phyloP scores from a whole-genome alignment of 2,797 vertebrate species.

The Graptemys geographica region DNA sequence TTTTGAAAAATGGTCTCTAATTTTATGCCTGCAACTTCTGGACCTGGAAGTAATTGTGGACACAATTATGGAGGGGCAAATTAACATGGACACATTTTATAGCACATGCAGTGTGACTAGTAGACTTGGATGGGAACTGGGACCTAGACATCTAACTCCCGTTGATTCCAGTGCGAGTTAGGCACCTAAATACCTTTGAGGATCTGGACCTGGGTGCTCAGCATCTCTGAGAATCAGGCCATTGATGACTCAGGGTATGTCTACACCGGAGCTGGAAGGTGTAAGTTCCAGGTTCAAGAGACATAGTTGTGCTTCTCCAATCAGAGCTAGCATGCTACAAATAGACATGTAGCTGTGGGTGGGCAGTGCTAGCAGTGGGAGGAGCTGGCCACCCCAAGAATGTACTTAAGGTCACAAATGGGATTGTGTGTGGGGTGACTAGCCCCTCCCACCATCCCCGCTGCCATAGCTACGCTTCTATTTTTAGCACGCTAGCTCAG shows the following conservation, averaged over 20 bases:
- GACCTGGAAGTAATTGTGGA: not conserved
- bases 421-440: not conserved
- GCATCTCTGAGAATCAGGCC: not conserved
- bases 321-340: not conserved
- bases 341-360: not conserved
- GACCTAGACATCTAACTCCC: not conserved
- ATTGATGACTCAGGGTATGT: rapidly evolving
- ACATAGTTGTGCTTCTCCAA: too few relatives aligned
- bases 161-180: not conserved
- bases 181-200: not conserved
- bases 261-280: not conserved
- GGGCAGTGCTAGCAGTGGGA: not conserved
- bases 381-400: not conserved
- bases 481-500: not conserved
- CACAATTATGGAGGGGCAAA: not conserved
- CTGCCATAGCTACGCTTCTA: not conserved
- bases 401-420: not conserved
- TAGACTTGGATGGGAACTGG: rapidly evolving
- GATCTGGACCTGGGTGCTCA: not conserved
- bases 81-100: not conserved
- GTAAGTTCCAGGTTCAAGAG: not conserved
- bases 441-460: not conserved
- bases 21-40: not conserved
- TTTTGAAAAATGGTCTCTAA: not conserved
- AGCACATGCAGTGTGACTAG: not conserved